These are phyloP conservation scores for Adelognathus sp. DNA, from an alignment of 2,888 invertebrate genomes.

Conservation along the genomic window DNA sequence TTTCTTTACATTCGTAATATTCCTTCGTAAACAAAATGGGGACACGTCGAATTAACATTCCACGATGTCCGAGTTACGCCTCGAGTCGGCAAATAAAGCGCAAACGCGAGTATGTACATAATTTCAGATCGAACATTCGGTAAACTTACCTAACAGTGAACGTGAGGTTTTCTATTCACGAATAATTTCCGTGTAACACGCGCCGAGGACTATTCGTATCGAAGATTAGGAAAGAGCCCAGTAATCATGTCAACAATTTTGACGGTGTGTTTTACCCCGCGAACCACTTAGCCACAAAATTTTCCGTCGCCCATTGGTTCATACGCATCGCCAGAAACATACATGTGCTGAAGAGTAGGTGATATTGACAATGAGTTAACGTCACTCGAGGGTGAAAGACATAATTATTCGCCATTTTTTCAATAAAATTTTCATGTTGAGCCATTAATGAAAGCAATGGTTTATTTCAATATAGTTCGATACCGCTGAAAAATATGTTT, in stretches of 20 bases:
- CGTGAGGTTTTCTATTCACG: too few relatives aligned
- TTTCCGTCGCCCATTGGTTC: conserved; percentile 51
- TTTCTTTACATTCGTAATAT: conserved; percentile 32
- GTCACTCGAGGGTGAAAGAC: background rate
- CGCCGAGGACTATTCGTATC: background rate
- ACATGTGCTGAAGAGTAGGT: conserved; percentile 34
- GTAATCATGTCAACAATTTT: too few relatives aligned
- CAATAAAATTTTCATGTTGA: conserved; percentile 39
- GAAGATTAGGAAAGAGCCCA: too few relatives aligned
- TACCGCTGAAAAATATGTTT: background rate
- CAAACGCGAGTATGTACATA: conserved; percentile 11
- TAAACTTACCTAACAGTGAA: too few relatives aligned
- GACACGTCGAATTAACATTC: conserved; percentile 29
- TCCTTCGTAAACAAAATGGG: conserved; percentile 17
- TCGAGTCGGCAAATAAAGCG: background rate
- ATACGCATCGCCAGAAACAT: conserved; percentile 52
- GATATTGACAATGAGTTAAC: conserved; percentile 10
- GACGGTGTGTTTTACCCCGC: too few relatives aligned
- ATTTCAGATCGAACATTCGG: conserved; percentile 3
- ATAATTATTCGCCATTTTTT: conserved; percentile 35
- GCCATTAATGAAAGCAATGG: background rate
- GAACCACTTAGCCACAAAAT: too few relatives aligned
- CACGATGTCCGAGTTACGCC: background rate
- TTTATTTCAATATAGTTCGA: background rate
- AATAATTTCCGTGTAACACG: background rate